These are phyloP conservation scores for Ctenomys sociabilis DNA, from an alignment of 2,113 vertebrate species.

Conservation along the genomic window DNA sequence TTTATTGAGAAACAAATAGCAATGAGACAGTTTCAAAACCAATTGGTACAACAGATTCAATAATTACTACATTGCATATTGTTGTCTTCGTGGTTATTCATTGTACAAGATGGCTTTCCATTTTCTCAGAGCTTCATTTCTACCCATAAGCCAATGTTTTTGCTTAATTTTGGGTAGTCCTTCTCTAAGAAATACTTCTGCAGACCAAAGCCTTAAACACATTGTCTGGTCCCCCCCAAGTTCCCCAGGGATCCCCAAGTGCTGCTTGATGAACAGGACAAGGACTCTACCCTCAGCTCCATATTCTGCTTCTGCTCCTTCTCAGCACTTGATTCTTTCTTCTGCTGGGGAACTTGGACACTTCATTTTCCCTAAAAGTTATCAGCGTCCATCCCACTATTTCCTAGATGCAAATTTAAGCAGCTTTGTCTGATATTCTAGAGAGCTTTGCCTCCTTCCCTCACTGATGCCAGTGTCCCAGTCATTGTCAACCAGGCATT, in stretches of 20 bases:
- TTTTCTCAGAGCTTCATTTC: accelerated
- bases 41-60: no score
- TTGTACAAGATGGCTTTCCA: no score
- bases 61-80: no score
- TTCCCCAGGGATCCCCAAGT: accelerated
- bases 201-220: neutral
- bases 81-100: no score
- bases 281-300: neutral
- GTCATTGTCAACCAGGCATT: no score
- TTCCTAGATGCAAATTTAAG: neutral
- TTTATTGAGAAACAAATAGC: no score
- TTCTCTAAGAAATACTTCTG: neutral
- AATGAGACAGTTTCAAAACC: no score
- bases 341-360: accelerated
- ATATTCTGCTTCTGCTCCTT: neutral
- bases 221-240: neutral
- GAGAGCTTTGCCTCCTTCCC: accelerated
- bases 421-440: accelerated
- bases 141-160: neutral
- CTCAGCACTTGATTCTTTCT: neutral
- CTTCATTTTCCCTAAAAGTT: neutral
- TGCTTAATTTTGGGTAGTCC: no score
- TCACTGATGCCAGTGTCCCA: neutral
- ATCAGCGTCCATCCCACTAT: accelerated
- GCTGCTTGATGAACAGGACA: accelerated